These are phyloP conservation scores for Oreochromis niloticus DNA, from an alignment of 2,113 vertebrate genomes.

Conservation along the genomic window DNA sequence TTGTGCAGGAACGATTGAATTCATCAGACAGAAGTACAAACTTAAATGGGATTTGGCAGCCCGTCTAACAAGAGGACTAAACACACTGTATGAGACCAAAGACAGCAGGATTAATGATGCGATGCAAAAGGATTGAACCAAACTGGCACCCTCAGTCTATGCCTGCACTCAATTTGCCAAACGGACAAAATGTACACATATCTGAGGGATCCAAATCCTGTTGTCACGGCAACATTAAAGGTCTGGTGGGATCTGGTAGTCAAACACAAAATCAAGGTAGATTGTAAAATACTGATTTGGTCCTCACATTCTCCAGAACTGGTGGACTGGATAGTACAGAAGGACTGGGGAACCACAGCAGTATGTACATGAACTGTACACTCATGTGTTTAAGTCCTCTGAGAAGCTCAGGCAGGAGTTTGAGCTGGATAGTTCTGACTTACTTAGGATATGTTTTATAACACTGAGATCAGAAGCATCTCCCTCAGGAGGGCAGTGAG, in stretches of 20 bases:
- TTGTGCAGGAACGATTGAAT: background rate
- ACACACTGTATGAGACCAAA: background rate
- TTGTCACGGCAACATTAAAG: background rate
- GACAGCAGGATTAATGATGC: background rate
- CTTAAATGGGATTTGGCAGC: accelerated
- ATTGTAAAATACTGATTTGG: background rate
- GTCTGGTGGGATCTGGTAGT: background rate
- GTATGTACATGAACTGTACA: accelerated
- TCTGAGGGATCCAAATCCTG: background rate
- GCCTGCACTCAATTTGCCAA: background rate
- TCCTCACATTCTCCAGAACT: background rate
- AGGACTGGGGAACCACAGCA: background rate
- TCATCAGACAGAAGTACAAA: background rate
- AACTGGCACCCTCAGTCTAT: background rate
- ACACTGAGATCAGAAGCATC: background rate
- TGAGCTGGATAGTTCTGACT: background rate
- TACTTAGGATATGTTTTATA: background rate
- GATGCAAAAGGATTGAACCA: background rate
- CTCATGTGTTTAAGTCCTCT: background rate
- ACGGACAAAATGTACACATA: background rate
- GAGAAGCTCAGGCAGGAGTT: background rate
- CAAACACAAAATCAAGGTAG: background rate
- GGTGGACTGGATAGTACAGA: background rate
- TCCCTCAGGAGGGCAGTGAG: background rate
- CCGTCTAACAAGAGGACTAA: background rate